Base-by-base conservation (phyloP, 2,888 invertebrate genomes). In the Athripsodes cinereus region DNA sequence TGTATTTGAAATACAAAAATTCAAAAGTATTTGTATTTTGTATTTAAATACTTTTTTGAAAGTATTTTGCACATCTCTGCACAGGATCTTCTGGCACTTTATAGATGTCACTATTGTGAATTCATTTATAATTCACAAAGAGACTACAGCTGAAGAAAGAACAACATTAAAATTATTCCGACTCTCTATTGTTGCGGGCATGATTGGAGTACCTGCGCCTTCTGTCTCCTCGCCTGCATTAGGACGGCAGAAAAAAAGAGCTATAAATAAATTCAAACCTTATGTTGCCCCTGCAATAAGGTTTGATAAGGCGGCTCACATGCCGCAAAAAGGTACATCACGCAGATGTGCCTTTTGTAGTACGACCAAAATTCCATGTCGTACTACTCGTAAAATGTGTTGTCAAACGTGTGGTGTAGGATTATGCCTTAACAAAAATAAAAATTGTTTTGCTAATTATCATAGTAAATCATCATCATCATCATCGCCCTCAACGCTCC, bases 41-140 rank as follows among this genome's bases (percentile, higher is more conserved):
- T n/a, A n/a, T n/a, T n/a, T n/a, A n/a, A n/a, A n/a, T n/a, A n/a
- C n/a, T n/a, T n/a, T n/a, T n/a, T n/a, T n/a, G n/a, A n/a, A n/a
- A n/a, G n/a, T n/a, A n/a, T n/a, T n/a, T n/a, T n/a, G n/a, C n/a
- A n/a, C n/a, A n/a, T n/a, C n/a, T n/a, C n/a, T n/a, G n/a, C 46
- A 46, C 46, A 46, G 46, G 46, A 46, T 46, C 46, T 46, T 46
- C 46, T 46, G 46, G 46, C 46, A 46, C 46, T 46, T 46, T 46
- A 46, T 46, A 46, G 46, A 46, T 46, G 46, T 46, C 46, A 46
- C 46, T 46, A 46, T 46, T 46, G 46, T 46, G 46, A 46, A 46
- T 46, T 46, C 46, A 46, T 46, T 31, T 31, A 31, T 31, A 31
- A 31, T 31, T 31, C 31, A 31, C 31, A 31, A 31, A 31, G 31